Percentiles rank a stretch among this genome's conserved stretches.
Conservation (phyloP, 2,888 invertebrate genomes). For the Papilio gigon region DNA sequence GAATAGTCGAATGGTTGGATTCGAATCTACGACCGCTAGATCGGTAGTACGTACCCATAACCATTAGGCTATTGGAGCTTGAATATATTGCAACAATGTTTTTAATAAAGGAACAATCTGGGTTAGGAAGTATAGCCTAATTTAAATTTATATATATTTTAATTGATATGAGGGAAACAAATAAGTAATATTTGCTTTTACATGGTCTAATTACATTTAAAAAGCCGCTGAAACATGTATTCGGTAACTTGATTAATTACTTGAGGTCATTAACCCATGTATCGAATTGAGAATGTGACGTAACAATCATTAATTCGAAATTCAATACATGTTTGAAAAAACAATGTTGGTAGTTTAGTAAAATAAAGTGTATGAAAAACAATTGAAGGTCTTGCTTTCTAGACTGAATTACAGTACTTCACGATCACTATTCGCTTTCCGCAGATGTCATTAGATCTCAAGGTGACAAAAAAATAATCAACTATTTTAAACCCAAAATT, state of each 20-base stretch:
- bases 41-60: too few relatives aligned
- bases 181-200: too few relatives aligned
- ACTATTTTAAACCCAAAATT: not conserved
- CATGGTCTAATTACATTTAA: too few relatives aligned
- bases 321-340: not conserved
- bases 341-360: not conserved
- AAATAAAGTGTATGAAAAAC: not conserved
- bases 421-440: not conserved
- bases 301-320: not conserved
- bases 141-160: not conserved
- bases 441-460: not conserved
- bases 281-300: not conserved
- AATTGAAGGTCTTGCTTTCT: not conserved
- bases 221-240: not conserved
- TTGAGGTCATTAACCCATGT: conserved; percentile 12
- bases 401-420: not conserved
- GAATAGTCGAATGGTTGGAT: too few relatives aligned
- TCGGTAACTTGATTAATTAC: not conserved
- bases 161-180: not conserved
- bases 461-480: not conserved
- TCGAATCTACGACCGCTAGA: too few relatives aligned
- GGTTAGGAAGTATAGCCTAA: too few relatives aligned
- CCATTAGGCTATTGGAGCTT: too few relatives aligned
- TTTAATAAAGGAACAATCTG: too few relatives aligned
- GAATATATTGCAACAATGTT: too few relatives aligned